Conservation (phyloP, 1,140 invertebrate species). For the Trachymyrmex cornetzi region DNA sequence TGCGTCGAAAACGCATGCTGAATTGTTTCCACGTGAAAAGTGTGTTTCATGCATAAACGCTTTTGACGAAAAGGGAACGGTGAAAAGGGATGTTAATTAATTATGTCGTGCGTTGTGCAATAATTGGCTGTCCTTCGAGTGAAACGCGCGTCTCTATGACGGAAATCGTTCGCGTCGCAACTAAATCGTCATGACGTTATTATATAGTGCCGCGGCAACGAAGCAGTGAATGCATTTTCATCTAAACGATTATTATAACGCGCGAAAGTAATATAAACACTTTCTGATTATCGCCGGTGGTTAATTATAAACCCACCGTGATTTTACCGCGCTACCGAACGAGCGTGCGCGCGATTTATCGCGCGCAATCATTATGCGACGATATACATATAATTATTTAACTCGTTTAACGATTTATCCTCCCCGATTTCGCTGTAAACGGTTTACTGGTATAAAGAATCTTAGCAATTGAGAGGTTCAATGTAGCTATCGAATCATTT, state of each 20-base stretch:
- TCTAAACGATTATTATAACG: slow-evolving; percentile 39
- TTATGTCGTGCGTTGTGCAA: slow-evolving; percentile 47
- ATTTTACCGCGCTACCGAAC: slow-evolving; percentile 1
- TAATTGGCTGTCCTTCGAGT: slow-evolving; percentile 53
- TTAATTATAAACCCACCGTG: slow-evolving; percentile 51
- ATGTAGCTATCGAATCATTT: background rate
- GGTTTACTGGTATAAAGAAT: background rate
- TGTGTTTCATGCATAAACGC: slow-evolving; percentile 59
- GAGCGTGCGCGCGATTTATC: slow-evolving; percentile 31
- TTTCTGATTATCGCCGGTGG: slow-evolving; percentile 23
- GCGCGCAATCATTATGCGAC: slow-evolving; percentile 16
- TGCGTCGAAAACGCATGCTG: slow-evolving; percentile 15
- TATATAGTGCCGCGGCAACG: background rate
- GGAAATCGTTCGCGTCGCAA: slow-evolving; percentile 25
- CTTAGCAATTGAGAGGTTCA: background rate
- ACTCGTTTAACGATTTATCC: slow-evolving; percentile 31
- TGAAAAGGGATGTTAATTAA: slow-evolving; percentile 42
- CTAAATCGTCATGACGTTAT: slow-evolving; percentile 39
- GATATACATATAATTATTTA: slow-evolving; percentile 4
- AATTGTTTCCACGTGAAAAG: slow-evolving; percentile 56
- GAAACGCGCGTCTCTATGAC: slow-evolving; percentile 20
- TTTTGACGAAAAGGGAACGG: slow-evolving; percentile 2
- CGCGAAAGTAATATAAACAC: slow-evolving; percentile 44
- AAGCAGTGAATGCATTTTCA: slow-evolving; percentile 33
- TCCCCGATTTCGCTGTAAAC: background rate